phyloP scores from a whole-genome alignment of 2,113 vertebrate genomes.

The Nycticorax nycticorax region DNA sequence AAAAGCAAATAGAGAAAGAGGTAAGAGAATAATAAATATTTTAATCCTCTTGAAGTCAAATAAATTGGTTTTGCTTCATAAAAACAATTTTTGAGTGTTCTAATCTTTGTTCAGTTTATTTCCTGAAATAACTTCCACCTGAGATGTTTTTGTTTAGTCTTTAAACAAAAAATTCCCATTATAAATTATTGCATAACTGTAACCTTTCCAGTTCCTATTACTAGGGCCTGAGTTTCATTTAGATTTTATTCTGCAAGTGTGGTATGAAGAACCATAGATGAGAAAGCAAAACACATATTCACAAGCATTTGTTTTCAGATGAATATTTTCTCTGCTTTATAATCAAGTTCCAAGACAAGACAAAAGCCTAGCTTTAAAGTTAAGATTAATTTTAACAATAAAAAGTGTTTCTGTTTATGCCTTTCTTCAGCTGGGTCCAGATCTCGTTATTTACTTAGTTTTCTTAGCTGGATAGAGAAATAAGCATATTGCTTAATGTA shows the following conservation, averaged over 20 bases:
- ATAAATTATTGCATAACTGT: background rate
- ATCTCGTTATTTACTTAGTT: background rate
- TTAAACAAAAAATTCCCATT: background rate
- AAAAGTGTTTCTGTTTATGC: background rate
- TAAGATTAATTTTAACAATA: background rate
- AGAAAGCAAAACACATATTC: background rate
- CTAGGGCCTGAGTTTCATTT: background rate
- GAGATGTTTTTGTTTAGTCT: background rate
- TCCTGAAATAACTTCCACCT: background rate
- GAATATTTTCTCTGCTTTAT: background rate
- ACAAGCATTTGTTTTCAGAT: background rate
- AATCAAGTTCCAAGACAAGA: background rate
- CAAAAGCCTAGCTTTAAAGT: background rate
- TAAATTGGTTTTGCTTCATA: background rate
- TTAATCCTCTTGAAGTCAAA: background rate
- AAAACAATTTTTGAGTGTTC: background rate
- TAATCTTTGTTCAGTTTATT: background rate
- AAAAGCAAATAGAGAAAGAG: background rate
- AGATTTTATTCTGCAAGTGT: background rate
- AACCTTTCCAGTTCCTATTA: background rate
- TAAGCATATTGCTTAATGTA: background rate
- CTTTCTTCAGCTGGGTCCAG: background rate
- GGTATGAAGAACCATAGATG: background rate
- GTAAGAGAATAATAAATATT: background rate
- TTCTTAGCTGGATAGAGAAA: background rate